A percentile compares a stretch with the other conserved stretches of the same genome.
Evolutionary conservation across 2,113 vertebrate species (phyloP).

Genomic region (Anoura caudifer): DNA sequence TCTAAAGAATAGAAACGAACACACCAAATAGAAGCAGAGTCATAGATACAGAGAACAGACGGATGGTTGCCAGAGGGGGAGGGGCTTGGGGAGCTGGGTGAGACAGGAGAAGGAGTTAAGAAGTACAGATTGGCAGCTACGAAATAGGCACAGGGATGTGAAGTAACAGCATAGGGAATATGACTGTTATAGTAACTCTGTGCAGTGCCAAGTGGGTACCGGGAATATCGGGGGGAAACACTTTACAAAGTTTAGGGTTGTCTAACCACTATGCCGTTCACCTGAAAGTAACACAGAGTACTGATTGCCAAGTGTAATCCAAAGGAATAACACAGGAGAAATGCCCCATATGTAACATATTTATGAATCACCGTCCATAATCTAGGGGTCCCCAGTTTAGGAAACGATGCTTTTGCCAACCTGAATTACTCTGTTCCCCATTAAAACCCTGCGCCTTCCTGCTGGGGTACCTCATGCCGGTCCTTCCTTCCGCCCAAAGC

Average conservation of each 20-base stretch:
- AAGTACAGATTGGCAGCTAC: neutral
- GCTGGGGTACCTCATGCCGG: neutral
- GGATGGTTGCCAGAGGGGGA: neutral
- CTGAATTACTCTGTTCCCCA: neutral
- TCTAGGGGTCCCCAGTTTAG: neutral
- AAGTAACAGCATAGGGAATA: neutral
- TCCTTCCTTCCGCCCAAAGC: neutral
- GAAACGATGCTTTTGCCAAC: neutral
- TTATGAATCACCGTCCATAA: neutral
- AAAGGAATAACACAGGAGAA: neutral
- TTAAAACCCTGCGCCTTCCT: neutral
- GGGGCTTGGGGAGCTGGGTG: neutral
- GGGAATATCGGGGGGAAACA: neutral
- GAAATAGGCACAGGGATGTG: neutral
- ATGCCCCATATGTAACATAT: neutral
- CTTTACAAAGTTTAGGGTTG: neutral
- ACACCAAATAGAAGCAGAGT: neutral
- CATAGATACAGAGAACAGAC: neutral
- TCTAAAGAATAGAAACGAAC: neutral
- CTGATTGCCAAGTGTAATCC: neutral
- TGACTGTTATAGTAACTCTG: neutral
- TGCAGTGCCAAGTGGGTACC: neutral
- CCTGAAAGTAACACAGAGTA: neutral
- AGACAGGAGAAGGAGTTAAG: neutral
- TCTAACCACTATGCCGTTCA: neutral